A percentile compares a stretch with the other conserved stretches of the same genome.
Conservation (phyloP, 1,140 invertebrate species). For the Anastrepha ludens region DNA sequence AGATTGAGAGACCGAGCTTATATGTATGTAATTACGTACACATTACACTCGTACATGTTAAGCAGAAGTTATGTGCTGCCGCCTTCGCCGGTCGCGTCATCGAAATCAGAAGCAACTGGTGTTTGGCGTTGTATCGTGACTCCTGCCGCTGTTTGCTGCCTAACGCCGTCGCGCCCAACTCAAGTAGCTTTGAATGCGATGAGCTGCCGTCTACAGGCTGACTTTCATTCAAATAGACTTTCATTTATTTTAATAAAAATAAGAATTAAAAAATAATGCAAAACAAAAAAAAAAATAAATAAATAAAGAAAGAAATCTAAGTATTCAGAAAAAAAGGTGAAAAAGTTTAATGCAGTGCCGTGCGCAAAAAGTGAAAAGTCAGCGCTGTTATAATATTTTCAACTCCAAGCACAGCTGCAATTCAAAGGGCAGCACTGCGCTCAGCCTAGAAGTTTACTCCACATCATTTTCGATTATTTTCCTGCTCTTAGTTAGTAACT, state of each 20-base stretch:
- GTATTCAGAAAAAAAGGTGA: neutral
- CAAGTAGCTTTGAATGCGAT: conserved; percentile 48
- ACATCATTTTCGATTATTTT: too few relatives aligned
- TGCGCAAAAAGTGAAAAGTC: conserved; percentile 14
- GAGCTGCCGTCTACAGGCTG: conserved; percentile 50
- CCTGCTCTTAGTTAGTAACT: too few relatives aligned
- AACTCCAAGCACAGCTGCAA: too few relatives aligned
- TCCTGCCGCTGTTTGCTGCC: neutral
- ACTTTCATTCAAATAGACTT: conserved; percentile 41
- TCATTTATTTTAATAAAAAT: neutral
- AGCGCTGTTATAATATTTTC: neutral
- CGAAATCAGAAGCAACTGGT: conserved; percentile 34
- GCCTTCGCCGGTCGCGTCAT: neutral
- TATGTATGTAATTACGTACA: neutral
- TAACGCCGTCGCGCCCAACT: conserved; percentile 18
- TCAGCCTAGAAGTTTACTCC: too few relatives aligned
- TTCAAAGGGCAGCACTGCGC: too few relatives aligned
- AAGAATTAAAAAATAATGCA: neutral
- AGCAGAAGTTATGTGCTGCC: neutral
- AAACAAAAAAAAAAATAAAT: neutral
- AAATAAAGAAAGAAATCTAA: neutral
- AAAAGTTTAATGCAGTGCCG: neutral
- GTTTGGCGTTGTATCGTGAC: conserved; percentile 38
- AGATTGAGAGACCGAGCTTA: neutral
- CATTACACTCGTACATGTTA: neutral